Percentiles rank a stretch among this genome's conserved stretches.
Evolutionary conservation across 1,140 invertebrate genomes (phyloP).

Genomic region (Drosophila pseudoobscura): DNA sequence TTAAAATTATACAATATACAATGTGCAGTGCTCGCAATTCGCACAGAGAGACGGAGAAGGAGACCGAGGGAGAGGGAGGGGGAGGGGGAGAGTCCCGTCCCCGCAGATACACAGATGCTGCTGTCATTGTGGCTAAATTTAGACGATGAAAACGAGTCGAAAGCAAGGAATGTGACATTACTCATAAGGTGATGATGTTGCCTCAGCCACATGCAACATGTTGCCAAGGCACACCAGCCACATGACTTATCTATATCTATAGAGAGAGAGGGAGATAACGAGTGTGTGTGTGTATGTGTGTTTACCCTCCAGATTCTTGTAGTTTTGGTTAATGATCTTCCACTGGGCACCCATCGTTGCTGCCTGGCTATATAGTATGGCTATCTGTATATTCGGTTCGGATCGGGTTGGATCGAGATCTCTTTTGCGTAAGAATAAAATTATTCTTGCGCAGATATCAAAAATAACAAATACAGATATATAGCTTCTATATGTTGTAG

Average conservation of each 20-base stretch:
- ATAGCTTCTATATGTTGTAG: conserved; percentile 36
- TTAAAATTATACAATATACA: conserved; percentile 55
- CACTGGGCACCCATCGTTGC: conserved; percentile 75
- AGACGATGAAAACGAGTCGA: conserved; percentile 46
- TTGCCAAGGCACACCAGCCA: conserved; percentile 22
- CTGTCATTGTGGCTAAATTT: conserved; percentile 73
- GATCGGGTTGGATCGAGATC: too few species aligned
- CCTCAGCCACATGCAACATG: conserved; percentile 45
- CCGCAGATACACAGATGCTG: conserved; percentile 5
- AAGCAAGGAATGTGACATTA: conserved; percentile 65
- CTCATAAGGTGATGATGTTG: conserved; percentile 39
- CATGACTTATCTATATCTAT: background rate
- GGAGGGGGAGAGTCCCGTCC: too few species aligned
- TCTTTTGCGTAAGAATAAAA: conserved; percentile 66
- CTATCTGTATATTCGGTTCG: conserved; percentile 34
- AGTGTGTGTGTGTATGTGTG: conserved; percentile 10
- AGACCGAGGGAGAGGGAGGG: too few species aligned
- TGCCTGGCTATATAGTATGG: conserved; percentile 37
- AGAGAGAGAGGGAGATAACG: background rate
- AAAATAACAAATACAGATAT: conserved; percentile 58
- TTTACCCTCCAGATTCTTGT: conserved; percentile 82
- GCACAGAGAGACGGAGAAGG: background rate
- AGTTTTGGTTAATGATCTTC: conserved; percentile 77
- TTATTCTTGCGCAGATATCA: conserved; percentile 60
- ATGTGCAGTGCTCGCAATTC: conserved; percentile 5